A percentile compares a stretch with the other conserved stretches of the same genome.
Conservation (phyloP, 2,113 vertebrate genomes). For the Ceyx margarethae region DNA sequence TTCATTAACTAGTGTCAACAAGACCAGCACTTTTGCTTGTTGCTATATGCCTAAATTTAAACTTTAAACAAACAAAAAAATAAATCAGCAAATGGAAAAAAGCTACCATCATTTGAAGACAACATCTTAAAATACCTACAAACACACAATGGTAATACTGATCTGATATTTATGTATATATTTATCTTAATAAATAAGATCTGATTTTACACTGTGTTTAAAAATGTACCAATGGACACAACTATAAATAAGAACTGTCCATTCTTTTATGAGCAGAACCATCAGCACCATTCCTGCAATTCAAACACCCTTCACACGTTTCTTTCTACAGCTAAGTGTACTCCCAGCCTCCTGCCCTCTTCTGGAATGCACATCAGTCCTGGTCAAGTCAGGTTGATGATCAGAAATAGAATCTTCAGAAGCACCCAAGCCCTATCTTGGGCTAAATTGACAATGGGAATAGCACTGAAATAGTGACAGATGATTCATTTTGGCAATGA, state of each 20-base stretch:
- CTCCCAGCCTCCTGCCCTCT: neutral
- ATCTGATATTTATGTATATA: no score
- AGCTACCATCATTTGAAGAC: neutral
- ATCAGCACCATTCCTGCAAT: no score
- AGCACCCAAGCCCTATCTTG: neutral
- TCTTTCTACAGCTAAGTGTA: neutral
- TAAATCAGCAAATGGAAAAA: neutral
- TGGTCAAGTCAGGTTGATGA: neutral
- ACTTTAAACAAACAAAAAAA: neutral
- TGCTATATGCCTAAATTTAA: neutral
- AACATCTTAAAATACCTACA: neutral
- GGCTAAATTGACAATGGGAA: neutral
- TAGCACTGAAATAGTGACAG: neutral
- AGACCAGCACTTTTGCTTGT: neutral
- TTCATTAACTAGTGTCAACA: neutral
- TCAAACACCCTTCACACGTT: neutral
- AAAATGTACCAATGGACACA: neutral
- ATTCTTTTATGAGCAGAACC: neutral
- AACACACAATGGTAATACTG: neutral
- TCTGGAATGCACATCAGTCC: neutral
- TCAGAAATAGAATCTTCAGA: neutral
- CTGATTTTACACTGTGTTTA: neutral
- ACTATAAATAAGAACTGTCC: neutral
- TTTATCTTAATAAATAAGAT: neutral
- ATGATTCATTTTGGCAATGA: neutral